These are phyloP conservation scores for Uria lomvia DNA, from an alignment of 2,113 vertebrate species.

Conservation along the genomic window DNA sequence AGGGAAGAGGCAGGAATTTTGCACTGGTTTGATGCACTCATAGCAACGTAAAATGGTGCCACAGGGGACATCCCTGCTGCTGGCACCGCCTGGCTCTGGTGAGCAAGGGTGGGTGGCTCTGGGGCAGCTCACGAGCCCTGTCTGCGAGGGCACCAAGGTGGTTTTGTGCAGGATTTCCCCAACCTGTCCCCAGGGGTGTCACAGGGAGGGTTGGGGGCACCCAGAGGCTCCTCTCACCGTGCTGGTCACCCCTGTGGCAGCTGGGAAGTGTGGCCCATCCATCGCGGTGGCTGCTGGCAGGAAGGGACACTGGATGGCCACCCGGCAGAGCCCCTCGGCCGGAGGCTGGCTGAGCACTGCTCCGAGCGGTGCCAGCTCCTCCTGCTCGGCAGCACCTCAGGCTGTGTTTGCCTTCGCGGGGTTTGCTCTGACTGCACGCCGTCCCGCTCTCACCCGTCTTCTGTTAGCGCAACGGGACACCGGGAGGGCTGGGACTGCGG, in stretches of 20 bases:
- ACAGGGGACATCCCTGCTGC: not conserved
- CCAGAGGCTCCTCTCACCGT: not conserved
- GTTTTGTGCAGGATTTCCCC: not conserved
- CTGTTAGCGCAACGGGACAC: not conserved
- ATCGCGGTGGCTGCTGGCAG: not conserved
- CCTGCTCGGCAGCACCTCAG: not conserved
- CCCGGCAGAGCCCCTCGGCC: not conserved
- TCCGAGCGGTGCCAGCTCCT: not conserved
- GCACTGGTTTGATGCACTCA: not conserved
- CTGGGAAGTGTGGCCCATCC: not conserved
- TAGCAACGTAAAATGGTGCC: accelerated
- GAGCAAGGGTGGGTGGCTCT: not conserved
- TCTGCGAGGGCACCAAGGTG: not conserved
- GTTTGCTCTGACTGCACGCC: not conserved
- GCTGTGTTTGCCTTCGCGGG: not conserved
- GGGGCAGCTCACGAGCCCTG: not conserved
- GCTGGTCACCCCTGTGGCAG: accelerated
- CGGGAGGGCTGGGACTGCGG: accelerated
- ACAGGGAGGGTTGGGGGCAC: no score
- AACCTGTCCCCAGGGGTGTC: not conserved
- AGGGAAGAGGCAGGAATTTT: not conserved
- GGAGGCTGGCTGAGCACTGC: not conserved
- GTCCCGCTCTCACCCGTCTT: not conserved
- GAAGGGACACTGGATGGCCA: accelerated
- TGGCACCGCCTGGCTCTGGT: not conserved